These are phyloP conservation scores for Antheraea assamensis DNA, from an alignment of 2,888 invertebrate genomes.

Conservation along the genomic window DNA sequence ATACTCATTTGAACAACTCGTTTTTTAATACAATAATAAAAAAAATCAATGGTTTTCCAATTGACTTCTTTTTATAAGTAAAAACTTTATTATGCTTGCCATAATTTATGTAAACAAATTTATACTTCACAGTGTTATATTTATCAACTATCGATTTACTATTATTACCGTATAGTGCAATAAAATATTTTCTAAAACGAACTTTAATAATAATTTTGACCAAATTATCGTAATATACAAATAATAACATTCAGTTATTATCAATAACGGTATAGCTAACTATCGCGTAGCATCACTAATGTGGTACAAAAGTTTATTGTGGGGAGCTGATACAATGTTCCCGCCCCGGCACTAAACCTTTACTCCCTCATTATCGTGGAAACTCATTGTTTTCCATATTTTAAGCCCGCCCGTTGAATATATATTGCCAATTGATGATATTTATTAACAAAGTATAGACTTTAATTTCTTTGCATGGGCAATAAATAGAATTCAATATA, in stretches of 20 bases:
- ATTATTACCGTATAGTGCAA: too few species aligned
- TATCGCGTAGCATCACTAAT: neutral
- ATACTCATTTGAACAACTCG: too few species aligned
- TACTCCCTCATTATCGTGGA: constrained; percentile 73
- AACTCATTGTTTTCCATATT: constrained; percentile 77
- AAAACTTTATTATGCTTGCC: too few species aligned
- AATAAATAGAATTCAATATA: too few species aligned
- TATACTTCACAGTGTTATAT: too few species aligned
- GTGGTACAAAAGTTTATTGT: constrained; percentile 1
- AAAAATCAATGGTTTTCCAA: too few species aligned
- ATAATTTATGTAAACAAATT: too few species aligned
- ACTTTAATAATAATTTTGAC: neutral
- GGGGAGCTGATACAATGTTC: constrained; percentile 42
- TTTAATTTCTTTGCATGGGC: neutral
- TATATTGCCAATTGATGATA: constrained; percentile 24
- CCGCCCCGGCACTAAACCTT: constrained; percentile 57
- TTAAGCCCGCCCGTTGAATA: constrained; percentile 60
- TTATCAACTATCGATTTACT: too few species aligned
- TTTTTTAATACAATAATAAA: too few species aligned
- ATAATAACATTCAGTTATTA: neutral
- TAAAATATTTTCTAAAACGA: too few species aligned
- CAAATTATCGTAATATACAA: neutral
- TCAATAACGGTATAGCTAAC: neutral
- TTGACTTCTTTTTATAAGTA: too few species aligned
- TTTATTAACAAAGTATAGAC: neutral